Conservation (phyloP, 1,140 invertebrate genomes). For the Penaeus indicus region DNA sequence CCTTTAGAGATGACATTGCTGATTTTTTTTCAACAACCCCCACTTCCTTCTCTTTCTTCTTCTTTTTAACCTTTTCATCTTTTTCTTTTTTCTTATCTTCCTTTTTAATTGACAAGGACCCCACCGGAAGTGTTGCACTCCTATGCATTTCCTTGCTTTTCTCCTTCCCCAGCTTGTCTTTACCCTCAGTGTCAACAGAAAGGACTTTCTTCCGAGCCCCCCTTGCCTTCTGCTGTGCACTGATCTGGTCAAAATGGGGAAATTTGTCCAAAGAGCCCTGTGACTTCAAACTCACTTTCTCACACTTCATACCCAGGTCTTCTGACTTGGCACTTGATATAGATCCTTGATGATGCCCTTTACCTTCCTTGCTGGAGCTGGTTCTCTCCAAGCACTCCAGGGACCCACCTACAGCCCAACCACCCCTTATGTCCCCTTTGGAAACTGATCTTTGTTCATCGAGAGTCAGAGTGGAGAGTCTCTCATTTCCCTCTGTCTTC, state of each 20-base stretch:
- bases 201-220: conserved; percentile 54
- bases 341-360: conserved; percentile 12
- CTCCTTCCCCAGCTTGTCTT: conserved; percentile 30
- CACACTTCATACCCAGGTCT: conserved; percentile 38
- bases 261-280: conserved; percentile 65
- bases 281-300: conserved; percentile 59
- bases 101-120: conserved; percentile 51
- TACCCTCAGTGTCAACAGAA: conserved; percentile 56
- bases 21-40: conserved; percentile 60
- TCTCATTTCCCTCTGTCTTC: conserved; percentile 40
- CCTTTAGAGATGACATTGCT: conserved; percentile 61
- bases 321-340: conserved; percentile 50
- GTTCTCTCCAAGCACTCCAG: conserved; percentile 40
- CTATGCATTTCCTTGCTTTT: conserved; percentile 58
- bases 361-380: conserved; percentile 4
- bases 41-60: conserved; percentile 48
- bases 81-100: conserved; percentile 56
- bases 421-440: neutral
- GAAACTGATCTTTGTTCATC: conserved; percentile 22
- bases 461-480: conserved; percentile 19
- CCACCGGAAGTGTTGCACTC: conserved; percentile 60
- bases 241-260: conserved; percentile 63
- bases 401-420: conserved; percentile 43
- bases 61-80: conserved; percentile 52
- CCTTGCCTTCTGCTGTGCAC: conserved; percentile 51